Evolutionary conservation across 2,888 invertebrate genomes (phyloP).

Genomic region (Periphyllus acericola): DNA sequence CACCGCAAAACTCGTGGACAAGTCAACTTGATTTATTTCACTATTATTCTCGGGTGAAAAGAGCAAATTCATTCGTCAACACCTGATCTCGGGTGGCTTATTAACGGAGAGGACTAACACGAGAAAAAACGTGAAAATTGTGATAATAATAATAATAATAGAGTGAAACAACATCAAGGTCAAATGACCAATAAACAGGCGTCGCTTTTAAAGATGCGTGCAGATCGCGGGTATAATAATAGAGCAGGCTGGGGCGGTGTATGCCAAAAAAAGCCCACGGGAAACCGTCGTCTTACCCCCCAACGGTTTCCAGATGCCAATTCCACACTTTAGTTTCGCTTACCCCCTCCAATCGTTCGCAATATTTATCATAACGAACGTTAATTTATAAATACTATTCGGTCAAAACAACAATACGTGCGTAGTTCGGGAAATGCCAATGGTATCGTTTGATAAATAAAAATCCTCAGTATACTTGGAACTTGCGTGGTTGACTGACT

Average conservation of each 20-base stretch:
- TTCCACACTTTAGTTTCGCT: constrained; percentile 6
- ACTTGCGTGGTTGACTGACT: not conserved
- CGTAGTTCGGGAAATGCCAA: constrained; percentile 9
- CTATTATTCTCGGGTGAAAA: no score
- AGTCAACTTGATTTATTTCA: no score
- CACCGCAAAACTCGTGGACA: no score
- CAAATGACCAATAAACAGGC: constrained; percentile 35
- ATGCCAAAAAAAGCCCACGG: constrained; percentile 57
- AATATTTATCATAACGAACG: constrained; percentile 6
- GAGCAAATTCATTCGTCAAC: no score
- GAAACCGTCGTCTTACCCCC: constrained; percentile 11
- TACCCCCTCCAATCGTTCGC: not conserved
- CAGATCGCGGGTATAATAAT: constrained; percentile 56
- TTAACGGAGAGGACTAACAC: not conserved
- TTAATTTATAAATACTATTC: constrained; percentile 40
- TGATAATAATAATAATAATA: not conserved
- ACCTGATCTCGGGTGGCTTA: not conserved
- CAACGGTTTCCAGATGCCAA: constrained; percentile 57
- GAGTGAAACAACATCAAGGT: constrained; percentile 35
- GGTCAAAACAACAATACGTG: constrained; percentile 23
- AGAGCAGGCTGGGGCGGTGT: constrained; percentile 25
- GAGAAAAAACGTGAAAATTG: not conserved
- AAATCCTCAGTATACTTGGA: not conserved
- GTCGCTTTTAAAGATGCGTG: constrained; percentile 54
- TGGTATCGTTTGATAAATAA: not conserved